Evolutionary conservation across 1,140 invertebrate species (phyloP), one percentile per base, ranked within the genome.

Genomic region (Cyrtorhinus lividipennis): DNA sequence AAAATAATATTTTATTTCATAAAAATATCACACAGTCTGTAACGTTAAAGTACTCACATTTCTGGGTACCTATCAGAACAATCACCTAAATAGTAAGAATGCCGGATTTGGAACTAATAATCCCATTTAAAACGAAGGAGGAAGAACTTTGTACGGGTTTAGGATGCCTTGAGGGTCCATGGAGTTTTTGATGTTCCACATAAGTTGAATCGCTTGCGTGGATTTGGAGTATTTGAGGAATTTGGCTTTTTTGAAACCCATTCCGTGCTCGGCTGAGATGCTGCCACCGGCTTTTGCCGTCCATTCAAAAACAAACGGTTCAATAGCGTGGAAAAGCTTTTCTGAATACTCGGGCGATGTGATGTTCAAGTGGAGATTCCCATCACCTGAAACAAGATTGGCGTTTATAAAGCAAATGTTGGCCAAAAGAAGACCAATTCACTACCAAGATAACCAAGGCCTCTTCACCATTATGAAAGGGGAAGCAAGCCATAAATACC

Each of bases 221-320:
- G 83, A 81, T 77, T 95, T 95, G 26, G 88, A 91, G 72, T 88
- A 88, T 66, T 85, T 82, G 15, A 98, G 81, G 73, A 85, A 94
- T 62, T 92, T 79, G 18, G 84, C 81, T 71, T 98, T 98, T 53
- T 87, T 82, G 67, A 93, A 88, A 1, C 93, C 95, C 20, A 98
- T 83, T 0, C 95, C 95, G 74, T 98, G 95, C 73, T 98, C 95
- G 2, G 94, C 92, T 72, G 91, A 95, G 5, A 98, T 82, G 68
- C 92, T 96, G 15, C 95, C 95, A n/a, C 79, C 81, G 24, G 86
- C 68, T 66, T 86, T 80, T 0, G 84, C 77, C 0, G 90, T 85
- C 74, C 86, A 90, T 73, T 96, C 90, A 71, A 87, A 98, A 24
- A 98, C 80, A 70, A 85, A 95, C 0, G 92, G 92, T 71, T 97